Conservation (phyloP, 2,888 invertebrate genomes). For the Syrphus vitripennis region DNA sequence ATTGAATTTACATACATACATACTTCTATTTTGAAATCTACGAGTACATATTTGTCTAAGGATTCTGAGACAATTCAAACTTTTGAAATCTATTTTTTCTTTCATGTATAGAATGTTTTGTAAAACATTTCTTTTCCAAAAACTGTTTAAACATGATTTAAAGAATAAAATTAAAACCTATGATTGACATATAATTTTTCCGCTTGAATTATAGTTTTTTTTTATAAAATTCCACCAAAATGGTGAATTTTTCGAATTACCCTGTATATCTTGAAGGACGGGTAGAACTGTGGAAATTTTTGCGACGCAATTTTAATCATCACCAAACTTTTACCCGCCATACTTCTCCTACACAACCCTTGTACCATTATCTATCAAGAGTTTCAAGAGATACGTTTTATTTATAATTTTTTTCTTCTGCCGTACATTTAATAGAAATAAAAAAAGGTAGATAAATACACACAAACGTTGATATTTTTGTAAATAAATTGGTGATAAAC, state of each 20-base stretch:
- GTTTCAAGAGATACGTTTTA: background rate
- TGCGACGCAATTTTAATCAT: slow-evolving; percentile 10
- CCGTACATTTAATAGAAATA: background rate
- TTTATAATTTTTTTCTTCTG: slow-evolving; percentile 8
- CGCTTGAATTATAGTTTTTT: too few relatives aligned
- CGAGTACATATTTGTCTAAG: too few relatives aligned
- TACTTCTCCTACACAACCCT: background rate
- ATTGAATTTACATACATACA: too few relatives aligned
- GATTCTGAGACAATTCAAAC: too few relatives aligned
- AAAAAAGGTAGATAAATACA: background rate
- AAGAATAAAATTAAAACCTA: too few relatives aligned
- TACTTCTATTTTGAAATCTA: too few relatives aligned
- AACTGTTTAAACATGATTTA: too few relatives aligned
- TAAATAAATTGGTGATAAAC: slow-evolving; percentile 28
- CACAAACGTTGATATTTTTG: background rate
- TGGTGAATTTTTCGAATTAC: background rate
- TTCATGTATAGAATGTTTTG: too few relatives aligned
- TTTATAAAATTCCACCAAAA: too few relatives aligned
- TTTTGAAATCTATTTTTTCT: too few relatives aligned
- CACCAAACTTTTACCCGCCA: background rate
- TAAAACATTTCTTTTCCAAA: too few relatives aligned
- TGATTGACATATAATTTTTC: too few relatives aligned
- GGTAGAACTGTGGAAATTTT: background rate
- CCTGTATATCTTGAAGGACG: background rate
- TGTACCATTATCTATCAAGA: background rate